Evolutionary conservation across 2,888 invertebrate genomes (phyloP), one percentile per base, ranked within the genome.

Genomic region (Epinotia demarniana): DNA sequence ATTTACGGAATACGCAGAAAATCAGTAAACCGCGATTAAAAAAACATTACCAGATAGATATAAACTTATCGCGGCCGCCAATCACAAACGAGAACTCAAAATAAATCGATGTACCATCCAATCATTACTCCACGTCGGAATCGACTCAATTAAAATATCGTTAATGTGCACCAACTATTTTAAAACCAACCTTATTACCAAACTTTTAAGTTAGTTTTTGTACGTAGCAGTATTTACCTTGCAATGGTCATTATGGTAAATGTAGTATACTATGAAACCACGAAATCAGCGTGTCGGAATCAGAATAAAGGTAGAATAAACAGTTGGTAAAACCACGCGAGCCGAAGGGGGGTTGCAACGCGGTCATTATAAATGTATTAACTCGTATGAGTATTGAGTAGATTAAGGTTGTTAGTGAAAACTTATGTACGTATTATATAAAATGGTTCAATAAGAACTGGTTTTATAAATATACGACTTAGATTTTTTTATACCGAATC

Each of bases 111-210:
- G 92, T 92, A 90, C 90, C 93, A 90, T 93, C 93, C 93, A 94
- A 94, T 93, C 93, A 94, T 94, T 94, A 94, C 90, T 94, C 93
- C 82, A 92, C 89, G 94, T 94, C 94, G 91, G 91, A 91, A 90
- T 92, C 91, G 89, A 93, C 93, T 93, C 93, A 93, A 94, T 94
- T 94, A 94, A 94, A 94, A 94, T 93, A 93, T 94, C 94, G 93
- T 94, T 93, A 94, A 93, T 91, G 89, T 80, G 80, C 79, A 77
- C 81, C 81, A 85, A 85, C 80, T 84, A 82, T 83, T 83, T 84
- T 81, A 92, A 91, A 88, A 78, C 77, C 83, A 80, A 90, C 91
- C 86, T 86, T 91, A 87, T 74, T n/a, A 0, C 1, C 2, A 39
- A 58, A 55, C 23, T 18, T 72, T 82, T 88, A 88, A 84, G 90